phyloP scores from a whole-genome alignment of 1,140 invertebrate species.

The Bicyclus anynana region DNA sequence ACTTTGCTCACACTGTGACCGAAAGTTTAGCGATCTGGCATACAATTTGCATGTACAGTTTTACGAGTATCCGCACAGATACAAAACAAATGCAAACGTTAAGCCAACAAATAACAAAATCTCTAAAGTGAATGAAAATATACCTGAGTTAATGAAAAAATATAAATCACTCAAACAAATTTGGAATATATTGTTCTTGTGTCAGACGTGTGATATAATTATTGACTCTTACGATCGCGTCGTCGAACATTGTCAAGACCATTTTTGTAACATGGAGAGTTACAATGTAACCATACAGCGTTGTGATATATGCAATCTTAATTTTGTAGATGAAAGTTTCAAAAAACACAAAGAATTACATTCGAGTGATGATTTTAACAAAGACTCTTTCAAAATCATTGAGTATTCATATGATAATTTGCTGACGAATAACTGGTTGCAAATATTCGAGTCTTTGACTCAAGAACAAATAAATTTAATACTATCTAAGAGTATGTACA shows the following conservation, averaged over 20 bases:
- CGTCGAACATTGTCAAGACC: slow-evolving; percentile 33
- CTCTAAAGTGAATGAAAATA: slow-evolving; percentile 2
- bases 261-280: slow-evolving; percentile 29
- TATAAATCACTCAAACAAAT: slow-evolving; percentile 24
- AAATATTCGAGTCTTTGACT: slow-evolving; percentile 24
- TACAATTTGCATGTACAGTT: slow-evolving; percentile 31
- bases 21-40: slow-evolving; percentile 28
- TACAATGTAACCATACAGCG: slow-evolving; percentile 18
- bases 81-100: not conserved
- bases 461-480: slow-evolving; percentile 26
- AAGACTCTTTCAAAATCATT: slow-evolving; percentile 28
- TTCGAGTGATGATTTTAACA: slow-evolving; percentile 5
- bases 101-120: not conserved
- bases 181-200: slow-evolving; percentile 32
- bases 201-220: slow-evolving; percentile 24
- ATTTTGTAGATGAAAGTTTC: slow-evolving; percentile 15
- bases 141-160: slow-evolving; percentile 25
- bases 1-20: slow-evolving; percentile 18
- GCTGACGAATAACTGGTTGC: slow-evolving; percentile 22
- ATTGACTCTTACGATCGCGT: slow-evolving; percentile 24
- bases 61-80: slow-evolving; percentile 17
- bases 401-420: slow-evolving; percentile 26
- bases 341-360: slow-evolving; percentile 26
- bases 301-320: slow-evolving; percentile 21
- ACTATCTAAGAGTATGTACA: slow-evolving; percentile 31